Evolutionary conservation across 2,113 vertebrate genomes (phyloP), one percentile per base, ranked within the genome.

Genomic region (Dicaeum eximium): DNA sequence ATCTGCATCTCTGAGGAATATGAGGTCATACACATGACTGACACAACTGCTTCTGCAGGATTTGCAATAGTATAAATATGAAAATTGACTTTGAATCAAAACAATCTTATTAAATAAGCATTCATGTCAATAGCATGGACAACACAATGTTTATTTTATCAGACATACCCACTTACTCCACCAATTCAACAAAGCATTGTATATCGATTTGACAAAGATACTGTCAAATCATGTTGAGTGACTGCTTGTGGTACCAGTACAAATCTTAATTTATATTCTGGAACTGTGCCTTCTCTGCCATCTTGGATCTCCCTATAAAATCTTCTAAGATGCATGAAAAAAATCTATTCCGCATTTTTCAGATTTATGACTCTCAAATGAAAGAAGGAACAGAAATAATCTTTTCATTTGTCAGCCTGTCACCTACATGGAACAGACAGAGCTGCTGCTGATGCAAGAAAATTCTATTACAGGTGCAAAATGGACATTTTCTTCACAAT

Each of bases 391-490:
- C 74, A 95, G 88, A 95, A 97, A 95, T 94, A 85, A 95, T 92
- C 93, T 60, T 96, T 94, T 71, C 84, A 97, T 97, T 97, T 97
- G 94, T 97, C 93, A 98, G 75, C 62, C 80, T 96, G 94, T 88
- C 89, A 90, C 75, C 77, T 83, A 92, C 78, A 87, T 75, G 62
- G 70, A 94, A 87, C 10, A 91, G 66, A 77, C 66, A 96, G 78
- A 95, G 91, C 70, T 96, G 86, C 77, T 88, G 71, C 71, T 94
- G 78, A 86, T 96, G 42, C 80, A 90, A 85, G 91, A 66, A 91
- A 96, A 95, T 61, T 67, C 75, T 88, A 77, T 96, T 97, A 95
- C 37, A 94, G 81, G 93, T 78, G 60, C 71, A 96, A 95, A 97
- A 67, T 38, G 92, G 91, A 90, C 79, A 92, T 86, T 88, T 95